Percentiles rank a stretch among this genome's conserved stretches.
phyloP scores from a whole-genome alignment of 2,113 vertebrate genomes.

The Chaenogobius annularis region DNA sequence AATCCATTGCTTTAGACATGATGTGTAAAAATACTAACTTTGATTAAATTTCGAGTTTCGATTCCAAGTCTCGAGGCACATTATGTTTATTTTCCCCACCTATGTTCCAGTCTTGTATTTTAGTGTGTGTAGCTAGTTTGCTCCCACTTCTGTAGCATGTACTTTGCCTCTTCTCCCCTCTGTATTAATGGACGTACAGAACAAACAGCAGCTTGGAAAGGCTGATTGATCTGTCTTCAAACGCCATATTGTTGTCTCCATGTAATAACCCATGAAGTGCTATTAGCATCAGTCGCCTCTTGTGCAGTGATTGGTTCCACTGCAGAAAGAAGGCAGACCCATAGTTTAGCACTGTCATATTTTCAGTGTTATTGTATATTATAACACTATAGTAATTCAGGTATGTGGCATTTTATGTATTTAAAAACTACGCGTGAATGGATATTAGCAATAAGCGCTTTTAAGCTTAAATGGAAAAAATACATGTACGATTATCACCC shows the following conservation, averaged over 20 bases:
- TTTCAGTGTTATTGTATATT: background rate
- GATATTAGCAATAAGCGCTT: too few species aligned
- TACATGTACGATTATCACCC: too few species aligned
- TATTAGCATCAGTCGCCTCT: background rate
- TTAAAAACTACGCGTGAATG: background rate
- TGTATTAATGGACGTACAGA: background rate
- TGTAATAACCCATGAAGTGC: constrained; percentile 1
- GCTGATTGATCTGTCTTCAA: constrained; percentile 7
- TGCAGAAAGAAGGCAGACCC: background rate
- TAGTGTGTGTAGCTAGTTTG: background rate
- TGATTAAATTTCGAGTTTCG: too few species aligned
- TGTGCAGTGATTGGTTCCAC: background rate
- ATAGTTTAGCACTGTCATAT: background rate
- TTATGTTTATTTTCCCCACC: background rate
- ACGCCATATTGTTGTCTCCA: background rate
- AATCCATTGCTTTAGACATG: too few species aligned
- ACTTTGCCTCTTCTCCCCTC: background rate
- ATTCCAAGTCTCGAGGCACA: background rate
- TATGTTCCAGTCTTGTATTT: background rate
- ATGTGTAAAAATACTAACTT: too few species aligned
- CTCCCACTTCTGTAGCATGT: background rate
- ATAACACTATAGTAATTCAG: background rate
- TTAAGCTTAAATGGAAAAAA: too few species aligned
- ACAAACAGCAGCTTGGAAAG: background rate
- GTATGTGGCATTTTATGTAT: background rate